A percentile compares a stretch with the other conserved stretches of the same genome.
These are phyloP conservation scores for Ethmia dodecea DNA, from an alignment of 2,888 invertebrate genomes.

Conservation along the genomic window DNA sequence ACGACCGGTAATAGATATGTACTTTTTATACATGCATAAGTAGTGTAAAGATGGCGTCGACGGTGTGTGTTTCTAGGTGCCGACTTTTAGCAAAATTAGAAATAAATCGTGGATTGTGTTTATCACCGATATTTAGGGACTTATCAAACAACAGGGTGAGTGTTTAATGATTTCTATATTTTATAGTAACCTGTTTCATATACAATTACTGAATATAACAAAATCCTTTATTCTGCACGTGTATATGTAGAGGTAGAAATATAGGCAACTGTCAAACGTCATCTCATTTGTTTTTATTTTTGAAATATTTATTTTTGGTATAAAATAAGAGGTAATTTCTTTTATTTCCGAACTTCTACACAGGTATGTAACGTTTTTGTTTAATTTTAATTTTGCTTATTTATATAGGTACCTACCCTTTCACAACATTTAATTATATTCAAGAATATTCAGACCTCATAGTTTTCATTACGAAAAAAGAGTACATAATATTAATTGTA, in stretches of 20 bases:
- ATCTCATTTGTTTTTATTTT: slow-evolving; percentile 35
- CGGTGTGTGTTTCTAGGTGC: slow-evolving; percentile 78
- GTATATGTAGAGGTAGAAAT: slow-evolving; percentile 38
- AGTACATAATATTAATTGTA: no score
- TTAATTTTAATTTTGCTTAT: background rate
- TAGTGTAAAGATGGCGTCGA: slow-evolving; percentile 80
- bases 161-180: slow-evolving; percentile 28
- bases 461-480: no score
- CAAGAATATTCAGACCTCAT: no score
- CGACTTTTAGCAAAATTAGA: slow-evolving; percentile 79
- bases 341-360: no score
- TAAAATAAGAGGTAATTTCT: no score
- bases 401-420: background rate
- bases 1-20: slow-evolving; percentile 6
- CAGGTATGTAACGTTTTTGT: background rate
- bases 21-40: slow-evolving; percentile 32
- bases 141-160: slow-evolving; percentile 71
- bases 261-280: slow-evolving; percentile 63
- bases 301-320: no score
- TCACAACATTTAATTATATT: no score
- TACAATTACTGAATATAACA: slow-evolving; percentile 40
- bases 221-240: slow-evolving; percentile 55
- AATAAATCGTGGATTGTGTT: slow-evolving; percentile 77
- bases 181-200: slow-evolving; percentile 44
- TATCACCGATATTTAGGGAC: slow-evolving; percentile 70